Base-by-base conservation (phyloP, 1,140 invertebrate species). In the Zaprionus nigranus region DNA sequence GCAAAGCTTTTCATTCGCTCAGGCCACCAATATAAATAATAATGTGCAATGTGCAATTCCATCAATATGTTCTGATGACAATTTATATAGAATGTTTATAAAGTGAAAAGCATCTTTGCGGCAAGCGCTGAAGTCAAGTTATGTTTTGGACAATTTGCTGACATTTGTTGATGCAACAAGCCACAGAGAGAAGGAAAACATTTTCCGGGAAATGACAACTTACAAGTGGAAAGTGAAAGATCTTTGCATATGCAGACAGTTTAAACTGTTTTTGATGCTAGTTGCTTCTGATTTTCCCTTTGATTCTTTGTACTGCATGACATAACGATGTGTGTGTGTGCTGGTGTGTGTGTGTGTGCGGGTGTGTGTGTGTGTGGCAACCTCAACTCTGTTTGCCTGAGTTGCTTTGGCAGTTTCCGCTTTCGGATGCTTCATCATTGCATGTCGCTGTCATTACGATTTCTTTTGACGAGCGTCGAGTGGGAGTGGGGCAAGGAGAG, bases 401-500 rank as follows among this genome's bases (percentile, higher is more conserved):
- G 17, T 59, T 12, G 38, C 40, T 67, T 51, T 59, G 34, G 53
- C 58, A 30, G 64, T 66, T 26, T 26, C 56, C n/a, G 38, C 53
- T 58, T 58, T 65, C 26, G 28, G 40, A 59, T 38, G 57, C 64
- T 58, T 17, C 62, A 72, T 59, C 68, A 58, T 36, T 28, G 46
- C 57, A 38, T 63, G 59, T 62, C 43, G 63, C 62, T 66, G 54
- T 72, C 69, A 72, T 72, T 72, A 59, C 40, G 34, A 58, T 57
- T 59, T 65, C 54, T 30, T 65, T 65, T 51, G 46, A 51, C 46
- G 15, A 60, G 22, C 17, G 28, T 17, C 40, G 17, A 51, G 46
- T 20, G 53, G 13, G 22, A 54, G 53, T n/a, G n/a, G n/a, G 1
- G 46, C 2, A 12, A 49, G 22, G 15, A 22, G 11, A 11, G 26